Evolutionary conservation across 1,140 invertebrate genomes (phyloP).

Genomic region (Cheumatopsyche charites): DNA sequence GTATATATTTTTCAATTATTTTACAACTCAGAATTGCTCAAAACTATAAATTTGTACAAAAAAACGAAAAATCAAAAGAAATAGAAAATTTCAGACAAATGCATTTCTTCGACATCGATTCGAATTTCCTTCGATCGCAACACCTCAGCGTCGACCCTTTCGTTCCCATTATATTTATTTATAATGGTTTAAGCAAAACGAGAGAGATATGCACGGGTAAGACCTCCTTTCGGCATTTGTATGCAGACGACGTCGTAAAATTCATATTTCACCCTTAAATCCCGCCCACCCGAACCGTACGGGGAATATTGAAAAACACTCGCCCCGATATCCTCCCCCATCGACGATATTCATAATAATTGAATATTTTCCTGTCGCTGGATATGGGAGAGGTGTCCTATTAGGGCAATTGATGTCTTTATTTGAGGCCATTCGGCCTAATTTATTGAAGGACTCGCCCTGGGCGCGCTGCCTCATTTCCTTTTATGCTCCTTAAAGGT

Average conservation of each 20-base stretch:
- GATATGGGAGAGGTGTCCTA: constrained; percentile 41
- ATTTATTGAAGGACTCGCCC: constrained; percentile 41
- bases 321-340: too few relatives aligned
- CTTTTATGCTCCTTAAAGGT: constrained; percentile 41
- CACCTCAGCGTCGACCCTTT: not conserved
- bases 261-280: constrained; percentile 45
- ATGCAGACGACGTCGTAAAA: constrained; percentile 42
- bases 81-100: too few relatives aligned
- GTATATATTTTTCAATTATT: not conserved
- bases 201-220: constrained; percentile 19
- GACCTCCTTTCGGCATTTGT: constrained; percentile 38
- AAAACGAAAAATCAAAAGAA: too few relatives aligned
- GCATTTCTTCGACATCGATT: too few relatives aligned
- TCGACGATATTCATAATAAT: constrained; percentile 48
- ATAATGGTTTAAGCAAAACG: constrained; percentile 25
- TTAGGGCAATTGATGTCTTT: constrained; percentile 45
- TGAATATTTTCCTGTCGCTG: constrained; percentile 47
- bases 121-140: not conserved
- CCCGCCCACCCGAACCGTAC: constrained; percentile 36
- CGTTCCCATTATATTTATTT: constrained; percentile 30
- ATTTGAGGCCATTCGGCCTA: constrained; percentile 42
- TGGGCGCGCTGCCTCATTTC: constrained; percentile 32
- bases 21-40: not conserved
- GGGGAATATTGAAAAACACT: constrained; percentile 49
- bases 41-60: not conserved